Conservation (phyloP, 2,797 vertebrate genomes). For the Nasua narica region DNA sequence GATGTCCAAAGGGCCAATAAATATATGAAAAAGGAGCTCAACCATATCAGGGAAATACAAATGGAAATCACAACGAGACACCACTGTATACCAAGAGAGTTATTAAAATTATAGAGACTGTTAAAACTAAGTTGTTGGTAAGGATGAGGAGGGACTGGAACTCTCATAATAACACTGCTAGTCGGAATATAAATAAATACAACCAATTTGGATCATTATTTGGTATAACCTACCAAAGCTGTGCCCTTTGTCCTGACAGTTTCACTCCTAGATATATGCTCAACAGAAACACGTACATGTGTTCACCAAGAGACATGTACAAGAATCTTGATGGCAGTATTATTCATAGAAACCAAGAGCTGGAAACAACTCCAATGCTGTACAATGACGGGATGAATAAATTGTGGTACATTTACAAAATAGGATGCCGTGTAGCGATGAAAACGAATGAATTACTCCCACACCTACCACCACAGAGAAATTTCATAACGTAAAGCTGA, state of each 20-base stretch:
- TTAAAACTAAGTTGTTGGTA: neutral
- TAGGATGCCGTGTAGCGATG: neutral
- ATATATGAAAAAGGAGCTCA: neutral
- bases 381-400: neutral
- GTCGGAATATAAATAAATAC: neutral
- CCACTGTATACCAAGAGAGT: neutral
- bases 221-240: neutral
- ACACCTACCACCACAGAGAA: neutral
- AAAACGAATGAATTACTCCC: neutral
- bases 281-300: neutral
- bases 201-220: neutral
- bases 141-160: neutral
- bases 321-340: neutral
- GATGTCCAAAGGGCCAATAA: neutral
- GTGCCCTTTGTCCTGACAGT: neutral
- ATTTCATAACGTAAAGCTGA: neutral
- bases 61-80: neutral
- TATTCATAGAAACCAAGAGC: neutral
- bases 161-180: neutral
- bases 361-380: neutral
- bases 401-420: neutral
- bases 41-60: neutral
- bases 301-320: neutral
- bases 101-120: neutral
- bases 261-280: neutral